Percentiles rank a stretch among this genome's conserved stretches.
Conservation (phyloP, 2,797 vertebrate genomes). For the Enteromius viviparus region DNA sequence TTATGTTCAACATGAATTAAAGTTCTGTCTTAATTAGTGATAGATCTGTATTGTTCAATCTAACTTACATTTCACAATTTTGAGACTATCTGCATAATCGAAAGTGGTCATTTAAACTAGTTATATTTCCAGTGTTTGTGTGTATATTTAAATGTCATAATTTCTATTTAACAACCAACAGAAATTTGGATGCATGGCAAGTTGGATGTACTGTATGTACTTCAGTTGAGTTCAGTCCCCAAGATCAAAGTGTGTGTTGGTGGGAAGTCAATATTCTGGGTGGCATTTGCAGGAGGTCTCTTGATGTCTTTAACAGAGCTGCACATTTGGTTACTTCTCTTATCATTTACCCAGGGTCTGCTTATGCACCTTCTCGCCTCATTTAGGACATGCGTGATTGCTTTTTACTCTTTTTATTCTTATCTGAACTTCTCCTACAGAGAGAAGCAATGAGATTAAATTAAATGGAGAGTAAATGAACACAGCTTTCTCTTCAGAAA, state of each 20-base stretch:
- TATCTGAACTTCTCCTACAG: too few relatives aligned
- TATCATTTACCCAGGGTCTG: constrained; percentile 74
- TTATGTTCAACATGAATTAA: neutral
- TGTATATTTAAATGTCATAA: neutral
- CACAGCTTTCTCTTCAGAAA: neutral
- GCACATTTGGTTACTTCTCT: constrained; percentile 64
- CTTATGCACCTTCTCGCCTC: constrained; percentile 45
- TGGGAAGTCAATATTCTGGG: constrained; percentile 27
- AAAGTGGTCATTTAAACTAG: neutral
- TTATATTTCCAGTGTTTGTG: neutral
- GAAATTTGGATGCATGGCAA: neutral
- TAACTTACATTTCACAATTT: too few relatives aligned
- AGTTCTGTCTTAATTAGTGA: neutral
- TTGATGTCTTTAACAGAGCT: constrained; percentile 73
- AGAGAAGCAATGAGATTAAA: neutral
- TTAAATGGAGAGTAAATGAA: neutral
- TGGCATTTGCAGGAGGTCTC: constrained; percentile 52
- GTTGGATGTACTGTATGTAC: neutral
- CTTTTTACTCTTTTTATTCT: neutral
- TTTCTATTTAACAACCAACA: neutral
- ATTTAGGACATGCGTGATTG: neutral
- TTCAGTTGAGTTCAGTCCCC: neutral
- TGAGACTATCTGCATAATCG: neutral
- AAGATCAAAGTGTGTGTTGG: neutral
- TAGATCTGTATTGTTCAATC: neutral